Evolutionary conservation across 2,888 invertebrate species (phyloP), one percentile per base, ranked within the genome.

Genomic region (Strigamia crassipes): DNA sequence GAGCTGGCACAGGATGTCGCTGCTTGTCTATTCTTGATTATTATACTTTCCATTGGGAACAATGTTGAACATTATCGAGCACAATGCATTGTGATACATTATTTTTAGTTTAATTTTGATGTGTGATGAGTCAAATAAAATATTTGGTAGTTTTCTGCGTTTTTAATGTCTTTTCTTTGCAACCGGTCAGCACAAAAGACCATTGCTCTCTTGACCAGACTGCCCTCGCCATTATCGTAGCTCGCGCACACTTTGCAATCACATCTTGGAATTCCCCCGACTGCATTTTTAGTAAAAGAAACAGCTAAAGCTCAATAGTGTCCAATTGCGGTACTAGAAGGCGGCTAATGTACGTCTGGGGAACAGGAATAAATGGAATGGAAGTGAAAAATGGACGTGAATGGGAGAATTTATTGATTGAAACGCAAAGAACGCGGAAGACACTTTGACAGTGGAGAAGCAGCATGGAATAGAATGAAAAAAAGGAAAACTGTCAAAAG

Each of bases 361-460:
- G 56, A 56, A 18, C 21, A n/a, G 56, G 56, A n/a, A 56, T 18
- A 18, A 56, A 56, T 56, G 56, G 56, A 56, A 56, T 18, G 56
- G 46, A 46, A 46, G 56, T 18, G 18, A 18, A 56, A 56, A 56
- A 56, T 56, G 56, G 56, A n/a, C 56, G 38, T 18, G 56, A 56
- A 56, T 18, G 18, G n/a, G 73, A 15, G 73, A 73, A 73, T 73
- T 73, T 73, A 73, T 73, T 27, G 73, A 73, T 73, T 27, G 27
- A 73, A 73, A 73, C 27, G 31, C 73, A 4, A 73, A 31, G 73
- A 73, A 73, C 73, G 73, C 73, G 73, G 73, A 73, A 73, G 73
- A 27, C 12, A 66, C 66, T n/a, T 56, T 8, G n/a, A 27, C 27
- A 21, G 21, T 8, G 0, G 61, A 21, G 6, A 0, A 61, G 21